phyloP scores from a whole-genome alignment of 2,797 vertebrate genomes.

The Lophotriccus pileatus region DNA sequence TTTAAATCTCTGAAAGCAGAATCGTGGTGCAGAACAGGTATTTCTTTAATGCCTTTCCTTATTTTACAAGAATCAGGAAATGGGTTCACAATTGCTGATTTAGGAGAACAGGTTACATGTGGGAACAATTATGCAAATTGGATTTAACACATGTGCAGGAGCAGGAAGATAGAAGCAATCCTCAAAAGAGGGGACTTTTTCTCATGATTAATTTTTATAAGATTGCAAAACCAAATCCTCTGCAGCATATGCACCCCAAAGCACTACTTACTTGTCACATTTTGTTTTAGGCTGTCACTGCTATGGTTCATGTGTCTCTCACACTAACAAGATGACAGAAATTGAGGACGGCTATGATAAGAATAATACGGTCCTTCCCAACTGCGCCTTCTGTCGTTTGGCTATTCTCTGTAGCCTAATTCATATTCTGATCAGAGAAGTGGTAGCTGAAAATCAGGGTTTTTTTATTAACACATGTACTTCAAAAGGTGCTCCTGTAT shows the following conservation, averaged over 20 bases:
- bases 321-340: conserved; percentile 43
- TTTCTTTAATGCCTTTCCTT: not conserved
- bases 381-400: conserved; percentile 54
- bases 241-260: conserved; percentile 4
- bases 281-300: conserved; percentile 17
- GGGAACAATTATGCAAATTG: conserved; percentile 12
- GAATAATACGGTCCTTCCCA: conserved; percentile 49
- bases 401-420: conserved; percentile 68
- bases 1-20: not conserved
- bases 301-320: not conserved
- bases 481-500: conserved; percentile 27
- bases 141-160: not conserved
- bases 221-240: not conserved
- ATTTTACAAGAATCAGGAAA: conserved; percentile 18
- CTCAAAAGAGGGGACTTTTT: not conserved
- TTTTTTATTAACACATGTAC: conserved; percentile 60
- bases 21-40: not conserved
- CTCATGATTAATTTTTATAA: not conserved
- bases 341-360: conserved; percentile 12
- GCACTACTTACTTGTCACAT: conserved; percentile 4
- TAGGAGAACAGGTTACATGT: not conserved
- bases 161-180: not conserved
- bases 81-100: not conserved
- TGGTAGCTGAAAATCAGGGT: conserved; percentile 22
- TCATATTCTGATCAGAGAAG: conserved; percentile 73